Evolutionary conservation across 2,113 vertebrate species (phyloP).

Genomic region (Tyrannus savana): DNA sequence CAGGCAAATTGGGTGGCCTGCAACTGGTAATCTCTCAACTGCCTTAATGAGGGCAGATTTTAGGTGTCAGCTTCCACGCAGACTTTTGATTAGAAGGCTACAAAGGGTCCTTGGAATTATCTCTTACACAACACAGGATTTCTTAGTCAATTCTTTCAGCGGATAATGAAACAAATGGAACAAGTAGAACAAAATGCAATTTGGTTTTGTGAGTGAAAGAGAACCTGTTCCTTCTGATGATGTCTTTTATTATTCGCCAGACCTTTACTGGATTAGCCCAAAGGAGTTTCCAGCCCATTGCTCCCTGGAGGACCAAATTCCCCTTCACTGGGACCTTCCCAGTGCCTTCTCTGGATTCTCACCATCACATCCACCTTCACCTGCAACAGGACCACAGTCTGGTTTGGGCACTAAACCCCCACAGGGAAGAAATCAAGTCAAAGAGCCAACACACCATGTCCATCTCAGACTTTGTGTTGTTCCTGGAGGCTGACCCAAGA

Average conservation of each 20-base stretch:
- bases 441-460: accelerated
- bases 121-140: slow-evolving; percentile 27
- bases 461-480: not conserved
- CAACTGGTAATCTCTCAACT: slow-evolving; percentile 13
- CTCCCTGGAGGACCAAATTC: not conserved
- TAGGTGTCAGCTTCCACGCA: slow-evolving; percentile 11
- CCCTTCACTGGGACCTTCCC: not conserved
- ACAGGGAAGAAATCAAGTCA: not conserved
- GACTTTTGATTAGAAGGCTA: slow-evolving; percentile 37
- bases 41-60: slow-evolving; percentile 41
- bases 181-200: not conserved
- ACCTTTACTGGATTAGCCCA: not conserved
- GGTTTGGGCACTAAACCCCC: not conserved
- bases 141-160: not conserved
- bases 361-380: not conserved
- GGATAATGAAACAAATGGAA: slow-evolving; percentile 8
- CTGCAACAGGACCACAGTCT: not conserved
- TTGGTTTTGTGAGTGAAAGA: not conserved
- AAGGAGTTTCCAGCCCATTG: not conserved
- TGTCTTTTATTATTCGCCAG: not conserved
- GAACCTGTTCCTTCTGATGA: not conserved
- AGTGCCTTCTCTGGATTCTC: not conserved
- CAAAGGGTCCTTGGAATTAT: slow-evolving; percentile 25
- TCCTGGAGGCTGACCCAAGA: not conserved
- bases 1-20: not conserved